These are phyloP conservation scores for Intellagama lesueurii DNA, from an alignment of 2,797 vertebrate species.

Conservation along the genomic window DNA sequence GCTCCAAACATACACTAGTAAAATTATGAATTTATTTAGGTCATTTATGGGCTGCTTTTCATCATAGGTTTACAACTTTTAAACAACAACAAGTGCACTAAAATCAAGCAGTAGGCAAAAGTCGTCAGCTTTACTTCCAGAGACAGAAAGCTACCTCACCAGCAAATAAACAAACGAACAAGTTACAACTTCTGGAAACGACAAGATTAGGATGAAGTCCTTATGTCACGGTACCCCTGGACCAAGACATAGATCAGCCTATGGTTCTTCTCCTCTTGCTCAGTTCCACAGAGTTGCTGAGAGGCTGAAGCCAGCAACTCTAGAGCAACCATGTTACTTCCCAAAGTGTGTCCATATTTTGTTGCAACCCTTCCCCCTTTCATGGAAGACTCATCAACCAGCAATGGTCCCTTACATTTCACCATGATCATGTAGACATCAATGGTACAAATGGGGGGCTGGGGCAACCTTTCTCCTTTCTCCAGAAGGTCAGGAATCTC, in stretches of 20 bases:
- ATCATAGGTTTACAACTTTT: background rate
- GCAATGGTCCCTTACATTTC: slow-evolving; percentile 86
- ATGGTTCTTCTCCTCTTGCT: background rate
- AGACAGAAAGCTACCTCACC: background rate
- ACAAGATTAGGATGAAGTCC: background rate
- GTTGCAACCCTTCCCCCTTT: background rate
- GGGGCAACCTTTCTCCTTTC: slow-evolving; percentile 91
- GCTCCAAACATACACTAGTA: background rate
- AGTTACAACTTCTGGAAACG: background rate
- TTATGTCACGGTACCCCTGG: background rate
- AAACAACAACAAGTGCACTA: background rate
- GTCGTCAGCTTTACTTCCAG: background rate
- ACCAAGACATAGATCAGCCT: background rate
- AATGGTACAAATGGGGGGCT: slow-evolving; percentile 94
- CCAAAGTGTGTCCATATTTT: background rate
- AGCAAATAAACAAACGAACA: background rate
- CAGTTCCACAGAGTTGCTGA: background rate
- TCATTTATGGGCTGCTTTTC: background rate
- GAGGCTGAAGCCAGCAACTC: background rate
- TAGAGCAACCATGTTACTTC: background rate
- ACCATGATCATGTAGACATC: slow-evolving; percentile 99
- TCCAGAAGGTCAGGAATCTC: slow-evolving; percentile 95
- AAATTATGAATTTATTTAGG: background rate
- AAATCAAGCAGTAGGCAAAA: background rate
- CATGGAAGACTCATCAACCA: background rate